Base-by-base conservation (phyloP, 2,113 vertebrate species). In the Tetraodon nigroviridis region DNA sequence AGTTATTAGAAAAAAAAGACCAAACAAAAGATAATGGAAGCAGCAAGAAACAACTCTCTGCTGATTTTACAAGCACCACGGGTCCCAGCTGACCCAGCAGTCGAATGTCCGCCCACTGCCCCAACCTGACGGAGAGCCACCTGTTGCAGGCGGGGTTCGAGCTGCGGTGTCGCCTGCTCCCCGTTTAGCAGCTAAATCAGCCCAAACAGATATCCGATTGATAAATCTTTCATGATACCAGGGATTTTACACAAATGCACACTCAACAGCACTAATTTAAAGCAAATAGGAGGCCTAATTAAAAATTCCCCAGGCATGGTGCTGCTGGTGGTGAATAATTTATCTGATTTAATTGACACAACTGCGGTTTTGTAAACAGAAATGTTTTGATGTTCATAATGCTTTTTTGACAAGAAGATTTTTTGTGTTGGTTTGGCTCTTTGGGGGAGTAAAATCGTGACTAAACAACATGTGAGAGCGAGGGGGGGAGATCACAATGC, bases 151-250 rank as follows among this genome's bases (percentile, higher is more conserved):
- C 0, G 55, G 60, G 53, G 5, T 44, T 19, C 21, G 46, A 86
- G 89, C 84, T 64, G 73, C 83, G 85, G 84, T 86, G 88, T 83
- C 84, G 90, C 89, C 90, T 88, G 77, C 91, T 78, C 87, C 80
- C 90, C 92, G 93, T 95, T 94, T 95, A 96, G 93, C 91, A 90
- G 82, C 69, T 84, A 89, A 92, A 93, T 93, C 94, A 92, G 84
- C 91, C 93, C 90, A 94, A 94, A 94, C 92, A 93, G 88, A 93
- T 94, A 95, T 93, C 80, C 91, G 61, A 91, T 93, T 91, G 89
- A 97, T 96, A 93, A 96, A 96, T 96, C 92, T 95, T 97, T 96
- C 91, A 97, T 94, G 93, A 94, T 95, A 93, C 91, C 83, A 90
- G 93, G 93, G 91, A 95, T 93, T 96, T 94, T 93, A 92, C 92